phyloP scores from a whole-genome alignment of 2,888 invertebrate species.

The Prosopocoilus inquinatus region DNA sequence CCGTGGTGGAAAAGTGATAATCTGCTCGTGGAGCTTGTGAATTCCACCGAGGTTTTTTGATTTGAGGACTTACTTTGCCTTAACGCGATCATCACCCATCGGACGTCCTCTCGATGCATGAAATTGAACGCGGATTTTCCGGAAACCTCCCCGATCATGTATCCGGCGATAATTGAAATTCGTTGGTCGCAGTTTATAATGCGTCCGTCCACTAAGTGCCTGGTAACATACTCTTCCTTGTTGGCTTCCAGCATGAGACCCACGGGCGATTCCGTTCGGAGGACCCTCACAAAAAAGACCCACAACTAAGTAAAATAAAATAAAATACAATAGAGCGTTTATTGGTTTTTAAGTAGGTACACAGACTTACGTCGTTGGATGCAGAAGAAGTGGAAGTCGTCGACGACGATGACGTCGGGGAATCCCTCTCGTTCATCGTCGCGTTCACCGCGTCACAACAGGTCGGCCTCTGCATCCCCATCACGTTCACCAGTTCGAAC shows the following conservation, averaged over 20 bases:
- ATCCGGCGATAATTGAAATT: constrained; percentile 84
- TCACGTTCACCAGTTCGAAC: constrained; percentile 69
- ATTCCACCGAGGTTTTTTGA: no score
- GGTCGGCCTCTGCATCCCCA: constrained; percentile 53
- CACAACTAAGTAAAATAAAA: constrained; percentile 53
- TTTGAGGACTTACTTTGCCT: constrained; percentile 73
- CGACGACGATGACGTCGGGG: not conserved
- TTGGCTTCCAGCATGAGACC: constrained; percentile 65
- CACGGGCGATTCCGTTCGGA: constrained; percentile 69
- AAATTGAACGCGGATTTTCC: constrained; percentile 86
- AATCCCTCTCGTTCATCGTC: not conserved
- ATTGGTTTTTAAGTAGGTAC: constrained; percentile 9
- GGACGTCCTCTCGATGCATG: constrained; percentile 87
- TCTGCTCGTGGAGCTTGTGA: no score
- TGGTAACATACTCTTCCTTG: constrained; percentile 84
- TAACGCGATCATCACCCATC: constrained; percentile 84
- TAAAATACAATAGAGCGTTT: not conserved
- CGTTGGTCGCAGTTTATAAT: constrained; percentile 90
- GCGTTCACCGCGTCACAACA: not conserved
- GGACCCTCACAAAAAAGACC: constrained; percentile 70
- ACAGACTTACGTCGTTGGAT: constrained; percentile 22
- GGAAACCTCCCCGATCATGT: constrained; percentile 84
- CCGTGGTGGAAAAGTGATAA: no score
- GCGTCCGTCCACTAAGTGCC: constrained; percentile 84
- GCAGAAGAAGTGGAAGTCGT: not conserved